These are phyloP conservation scores for Steinernema hermaphroditum DNA, from an alignment of 2,888 invertebrate species.

Conservation along the genomic window DNA sequence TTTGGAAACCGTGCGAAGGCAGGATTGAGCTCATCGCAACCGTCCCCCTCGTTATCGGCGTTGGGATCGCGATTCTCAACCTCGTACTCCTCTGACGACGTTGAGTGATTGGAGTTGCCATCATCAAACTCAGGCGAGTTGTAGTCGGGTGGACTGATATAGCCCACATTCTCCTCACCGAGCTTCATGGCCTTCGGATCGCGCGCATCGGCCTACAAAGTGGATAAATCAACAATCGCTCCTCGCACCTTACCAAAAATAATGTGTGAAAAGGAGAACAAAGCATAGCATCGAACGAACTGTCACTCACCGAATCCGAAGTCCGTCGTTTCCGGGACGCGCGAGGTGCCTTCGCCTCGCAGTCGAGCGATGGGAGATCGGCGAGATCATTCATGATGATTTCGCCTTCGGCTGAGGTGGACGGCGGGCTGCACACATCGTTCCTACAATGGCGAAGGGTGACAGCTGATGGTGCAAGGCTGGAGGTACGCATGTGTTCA, in stretches of 20 bases:
- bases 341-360: not conserved
- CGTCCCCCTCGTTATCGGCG: not conserved
- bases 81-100: not conserved
- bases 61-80: slow-evolving; percentile 4
- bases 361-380: slow-evolving; percentile 4
- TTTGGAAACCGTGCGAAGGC: not conserved
- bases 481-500: not conserved
- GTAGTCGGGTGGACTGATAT: not conserved
- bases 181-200: slow-evolving; percentile 19
- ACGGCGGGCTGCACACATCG: slow-evolving; percentile 20
- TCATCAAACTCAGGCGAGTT: not conserved
- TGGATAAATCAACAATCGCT: not conserved
- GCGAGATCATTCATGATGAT: not conserved
- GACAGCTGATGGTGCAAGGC: slow-evolving; percentile 22
- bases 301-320: slow-evolving; percentile 12
- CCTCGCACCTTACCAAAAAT: not conserved
- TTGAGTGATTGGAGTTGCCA: not conserved
- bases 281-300: not conserved
- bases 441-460: not conserved
- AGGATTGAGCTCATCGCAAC: not conserved
- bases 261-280: slow-evolving; percentile 18
- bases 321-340: slow-evolving; percentile 1
- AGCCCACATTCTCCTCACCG: not conserved
- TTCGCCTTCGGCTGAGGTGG: not conserved
- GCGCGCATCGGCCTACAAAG: slow-evolving; percentile 2